phyloP scores from a whole-genome alignment of 2,113 vertebrate species.

The Sinocyclocheilus grahami region DNA sequence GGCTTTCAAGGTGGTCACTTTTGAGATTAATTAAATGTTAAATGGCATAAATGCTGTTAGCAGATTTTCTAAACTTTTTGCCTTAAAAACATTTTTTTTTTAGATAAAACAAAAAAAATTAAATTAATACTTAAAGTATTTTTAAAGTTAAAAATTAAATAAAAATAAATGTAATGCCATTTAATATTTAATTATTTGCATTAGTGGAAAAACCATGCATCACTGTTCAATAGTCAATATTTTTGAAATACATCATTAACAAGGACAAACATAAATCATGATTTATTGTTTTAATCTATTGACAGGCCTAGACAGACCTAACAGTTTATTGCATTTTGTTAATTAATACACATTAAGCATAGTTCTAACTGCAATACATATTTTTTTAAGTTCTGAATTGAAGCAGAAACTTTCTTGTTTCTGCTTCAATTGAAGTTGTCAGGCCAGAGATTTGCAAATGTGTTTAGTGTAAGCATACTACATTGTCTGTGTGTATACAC shows the following conservation, averaged over 20 bases:
- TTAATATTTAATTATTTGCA: neutral
- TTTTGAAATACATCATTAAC: neutral
- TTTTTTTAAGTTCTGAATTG: conserved; percentile 1
- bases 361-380: neutral
- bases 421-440: neutral
- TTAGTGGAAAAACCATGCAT: too few relatives aligned
- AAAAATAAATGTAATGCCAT: neutral
- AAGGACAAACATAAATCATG: neutral
- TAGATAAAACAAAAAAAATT: neutral
- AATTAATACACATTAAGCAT: neutral
- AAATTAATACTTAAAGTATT: neutral
- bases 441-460: conserved; percentile 1
- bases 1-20: neutral
- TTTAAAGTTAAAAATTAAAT: neutral
- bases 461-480: neutral
- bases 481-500: neutral
- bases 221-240: neutral
- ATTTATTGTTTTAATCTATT: neutral
- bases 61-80: neutral
- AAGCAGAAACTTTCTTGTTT: neutral
- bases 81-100: neutral
- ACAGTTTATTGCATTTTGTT: neutral
- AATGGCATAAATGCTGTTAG: neutral
- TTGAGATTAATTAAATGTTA: neutral
- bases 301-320: neutral